Conservation (phyloP, 2,113 vertebrate genomes). For the Lanius ludovicianus region DNA sequence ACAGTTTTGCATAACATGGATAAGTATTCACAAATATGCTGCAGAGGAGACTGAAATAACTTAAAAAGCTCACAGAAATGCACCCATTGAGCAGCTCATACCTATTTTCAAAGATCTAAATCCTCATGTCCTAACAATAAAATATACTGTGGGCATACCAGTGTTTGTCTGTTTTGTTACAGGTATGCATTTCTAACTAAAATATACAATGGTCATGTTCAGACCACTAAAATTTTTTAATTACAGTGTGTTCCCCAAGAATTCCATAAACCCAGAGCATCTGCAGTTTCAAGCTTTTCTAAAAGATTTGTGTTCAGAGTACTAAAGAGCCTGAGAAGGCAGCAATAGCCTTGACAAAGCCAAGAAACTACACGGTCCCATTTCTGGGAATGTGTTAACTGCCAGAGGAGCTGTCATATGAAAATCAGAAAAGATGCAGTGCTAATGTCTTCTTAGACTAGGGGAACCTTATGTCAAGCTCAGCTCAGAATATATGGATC, state of each 20-base stretch:
- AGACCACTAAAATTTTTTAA: background rate
- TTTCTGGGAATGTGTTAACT: background rate
- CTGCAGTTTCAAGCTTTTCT: background rate
- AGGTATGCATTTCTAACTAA: background rate
- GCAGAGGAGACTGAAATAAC: background rate
- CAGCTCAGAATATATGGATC: background rate
- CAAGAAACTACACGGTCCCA: background rate
- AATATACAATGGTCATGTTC: background rate
- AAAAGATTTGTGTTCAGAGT: background rate
- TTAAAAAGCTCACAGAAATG: background rate
- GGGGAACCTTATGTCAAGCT: background rate
- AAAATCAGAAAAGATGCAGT: background rate
- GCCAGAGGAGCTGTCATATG: slow-evolving; percentile 9
- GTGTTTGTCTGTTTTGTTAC: background rate
- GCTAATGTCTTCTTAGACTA: background rate
- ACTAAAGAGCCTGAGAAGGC: background rate
- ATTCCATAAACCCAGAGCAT: background rate
- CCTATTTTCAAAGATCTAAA: background rate
- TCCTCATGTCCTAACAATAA: background rate
- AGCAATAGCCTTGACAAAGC: slow-evolving; percentile 4
- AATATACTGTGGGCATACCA: background rate
- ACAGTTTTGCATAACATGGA: background rate
- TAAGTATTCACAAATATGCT: background rate
- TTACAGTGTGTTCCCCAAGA: background rate
- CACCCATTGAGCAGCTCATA: background rate